phyloP scores from a whole-genome alignment of 2,888 invertebrate species.

The Opisthograptis luteolata region DNA sequence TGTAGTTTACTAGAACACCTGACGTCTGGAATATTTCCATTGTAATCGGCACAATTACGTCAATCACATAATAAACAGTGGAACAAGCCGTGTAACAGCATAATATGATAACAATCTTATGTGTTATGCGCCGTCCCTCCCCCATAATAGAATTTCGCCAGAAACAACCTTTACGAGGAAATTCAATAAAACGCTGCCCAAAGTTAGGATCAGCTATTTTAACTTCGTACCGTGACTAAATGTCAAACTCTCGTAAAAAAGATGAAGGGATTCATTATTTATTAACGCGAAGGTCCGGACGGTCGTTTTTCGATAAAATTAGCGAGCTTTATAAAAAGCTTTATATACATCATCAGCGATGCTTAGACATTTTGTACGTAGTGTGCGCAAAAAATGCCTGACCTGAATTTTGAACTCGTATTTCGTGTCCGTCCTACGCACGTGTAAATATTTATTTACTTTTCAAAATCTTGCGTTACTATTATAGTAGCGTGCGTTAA shows the following conservation, averaged over 20 bases:
- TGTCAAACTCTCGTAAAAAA: slow-evolving; percentile 24
- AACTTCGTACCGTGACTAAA: slow-evolving; percentile 27
- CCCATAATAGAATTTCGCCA: slow-evolving; percentile 15
- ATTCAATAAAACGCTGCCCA: slow-evolving; percentile 27
- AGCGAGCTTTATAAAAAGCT: slow-evolving; percentile 17
- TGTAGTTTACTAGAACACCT: neutral
- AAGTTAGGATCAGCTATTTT: slow-evolving; percentile 29
- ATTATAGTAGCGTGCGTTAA: slow-evolving; percentile 13
- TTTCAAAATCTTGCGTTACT: neutral
- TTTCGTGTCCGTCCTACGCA: slow-evolving; percentile 3
- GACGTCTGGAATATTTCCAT: slow-evolving; percentile 28
- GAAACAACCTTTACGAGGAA: slow-evolving; percentile 25
- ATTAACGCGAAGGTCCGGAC: slow-evolving; percentile 26
- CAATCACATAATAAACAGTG: slow-evolving; percentile 29
- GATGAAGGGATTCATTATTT: slow-evolving; percentile 34
- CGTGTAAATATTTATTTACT: slow-evolving; percentile 12
- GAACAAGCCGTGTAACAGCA: slow-evolving; percentile 24
- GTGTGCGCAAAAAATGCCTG: slow-evolving; percentile 4
- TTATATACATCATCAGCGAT: slow-evolving; percentile 14
- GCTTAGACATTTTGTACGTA: neutral
- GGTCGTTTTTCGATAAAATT: slow-evolving; percentile 16
- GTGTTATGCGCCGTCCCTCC: slow-evolving; percentile 11
- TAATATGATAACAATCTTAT: slow-evolving; percentile 31
- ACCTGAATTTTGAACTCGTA: slow-evolving; percentile 4
- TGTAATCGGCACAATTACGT: slow-evolving; percentile 33